These are phyloP conservation scores for Nannoperca obscura DNA, from an alignment of 2,797 vertebrate genomes.

Conservation along the genomic window DNA sequence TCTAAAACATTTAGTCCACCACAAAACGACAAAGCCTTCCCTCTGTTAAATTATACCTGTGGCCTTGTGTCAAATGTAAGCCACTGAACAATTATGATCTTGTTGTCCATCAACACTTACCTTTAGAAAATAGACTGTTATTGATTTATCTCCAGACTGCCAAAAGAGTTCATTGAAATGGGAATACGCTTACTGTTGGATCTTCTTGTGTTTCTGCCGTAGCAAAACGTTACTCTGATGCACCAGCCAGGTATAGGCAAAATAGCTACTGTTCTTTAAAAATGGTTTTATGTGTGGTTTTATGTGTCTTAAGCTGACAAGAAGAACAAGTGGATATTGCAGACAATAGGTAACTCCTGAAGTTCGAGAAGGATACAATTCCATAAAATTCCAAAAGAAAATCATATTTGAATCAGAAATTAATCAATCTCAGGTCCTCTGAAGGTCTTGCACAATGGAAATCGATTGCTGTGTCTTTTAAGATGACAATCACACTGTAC, in stretches of 20 bases:
- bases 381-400: slow-evolving; percentile 19
- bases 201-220: neutral
- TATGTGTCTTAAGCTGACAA: slow-evolving; percentile 12
- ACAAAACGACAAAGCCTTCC: neutral
- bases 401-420: slow-evolving; percentile 30
- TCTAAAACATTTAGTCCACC: neutral
- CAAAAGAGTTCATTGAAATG: neutral
- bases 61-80: neutral
- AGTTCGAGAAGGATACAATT: slow-evolving; percentile 1
- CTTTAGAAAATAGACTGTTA: slow-evolving; percentile 13
- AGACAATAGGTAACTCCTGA: slow-evolving; percentile 4
- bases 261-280: neutral
- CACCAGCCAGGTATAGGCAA: neutral
- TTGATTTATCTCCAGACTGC: slow-evolving; percentile 19
- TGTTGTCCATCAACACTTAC: slow-evolving; percentile 17
- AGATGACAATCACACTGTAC: slow-evolving; percentile 33
- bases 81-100: neutral
- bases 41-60: slow-evolving; percentile 8
- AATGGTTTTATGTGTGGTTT: slow-evolving; percentile 14
- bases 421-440: slow-evolving; percentile 20
- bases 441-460: slow-evolving; percentile 37
- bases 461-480: slow-evolving; percentile 47
- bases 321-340: neutral
- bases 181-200: neutral
- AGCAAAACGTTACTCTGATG: neutral